Conservation (phyloP, 2,113 vertebrate species). For the Oreochromis aureus region DNA sequence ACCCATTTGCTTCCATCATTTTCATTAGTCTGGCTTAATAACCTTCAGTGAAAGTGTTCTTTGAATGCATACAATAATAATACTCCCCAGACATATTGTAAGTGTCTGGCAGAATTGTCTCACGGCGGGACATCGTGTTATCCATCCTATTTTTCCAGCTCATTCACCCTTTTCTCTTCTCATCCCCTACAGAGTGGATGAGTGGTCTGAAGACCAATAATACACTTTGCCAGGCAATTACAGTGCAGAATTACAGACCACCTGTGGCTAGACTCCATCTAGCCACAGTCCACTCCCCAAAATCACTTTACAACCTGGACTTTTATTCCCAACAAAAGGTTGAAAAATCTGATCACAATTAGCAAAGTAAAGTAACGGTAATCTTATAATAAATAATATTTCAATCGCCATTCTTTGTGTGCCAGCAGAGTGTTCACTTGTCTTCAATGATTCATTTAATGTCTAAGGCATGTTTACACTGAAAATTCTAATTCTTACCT, state of each 20-base stretch:
- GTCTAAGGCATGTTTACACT: not conserved
- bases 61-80: slow-evolving; percentile 56
- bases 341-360: slow-evolving; percentile 46
- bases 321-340: slow-evolving; percentile 39
- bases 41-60: slow-evolving; percentile 55
- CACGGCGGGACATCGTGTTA: slow-evolving; percentile 66
- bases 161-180: slow-evolving; percentile 62
- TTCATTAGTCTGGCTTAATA: slow-evolving; percentile 71
- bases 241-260: slow-evolving; percentile 71
- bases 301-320: slow-evolving; percentile 40
- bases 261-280: slow-evolving; percentile 69
- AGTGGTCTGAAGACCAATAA: slow-evolving; percentile 68
- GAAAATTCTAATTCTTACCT: not conserved
- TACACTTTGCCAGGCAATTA: slow-evolving; percentile 75
- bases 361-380: slow-evolving; percentile 49
- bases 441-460: not conserved
- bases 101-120: slow-evolving; percentile 64
- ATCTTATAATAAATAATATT: slow-evolving; percentile 39
- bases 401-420: not conserved
- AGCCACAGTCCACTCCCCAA: slow-evolving; percentile 10
- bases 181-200: slow-evolving; percentile 70
- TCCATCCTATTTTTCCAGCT: slow-evolving; percentile 58
- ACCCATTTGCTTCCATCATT: slow-evolving; percentile 58
- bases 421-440: not conserved
- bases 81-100: slow-evolving; percentile 52